These are phyloP conservation scores for Lepidocolaptes lacrymiger DNA, from an alignment of 2,797 vertebrate genomes.

Conservation along the genomic window DNA sequence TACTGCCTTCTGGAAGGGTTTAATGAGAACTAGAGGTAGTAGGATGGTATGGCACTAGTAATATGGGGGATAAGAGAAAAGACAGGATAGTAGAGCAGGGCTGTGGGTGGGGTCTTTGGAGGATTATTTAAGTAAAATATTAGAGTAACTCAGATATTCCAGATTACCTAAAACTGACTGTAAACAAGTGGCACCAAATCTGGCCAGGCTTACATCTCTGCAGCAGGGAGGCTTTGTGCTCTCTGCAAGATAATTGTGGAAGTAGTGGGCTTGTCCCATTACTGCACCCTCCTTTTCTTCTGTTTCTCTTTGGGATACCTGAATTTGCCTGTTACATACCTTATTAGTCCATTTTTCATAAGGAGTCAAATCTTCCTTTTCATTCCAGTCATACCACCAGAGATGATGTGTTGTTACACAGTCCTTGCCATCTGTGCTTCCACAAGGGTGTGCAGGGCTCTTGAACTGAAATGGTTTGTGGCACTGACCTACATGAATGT, in stretches of 20 bases:
- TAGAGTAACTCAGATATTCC: not conserved
- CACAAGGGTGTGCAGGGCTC: not conserved
- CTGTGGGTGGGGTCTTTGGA: not conserved
- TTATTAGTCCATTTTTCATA: not conserved
- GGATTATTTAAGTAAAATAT: not conserved
- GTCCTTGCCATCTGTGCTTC: not conserved
- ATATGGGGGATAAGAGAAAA: not conserved
- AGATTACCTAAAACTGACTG: not conserved
- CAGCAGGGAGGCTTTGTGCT: not conserved
- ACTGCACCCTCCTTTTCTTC: not conserved
- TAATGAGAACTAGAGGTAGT: not conserved
- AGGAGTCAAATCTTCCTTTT: not conserved
- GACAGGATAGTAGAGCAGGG: not conserved
- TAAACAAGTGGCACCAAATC: not conserved
- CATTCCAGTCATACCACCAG: not conserved
- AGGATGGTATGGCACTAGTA: not conserved
- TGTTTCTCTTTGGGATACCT: not conserved
- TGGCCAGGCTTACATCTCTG: rapidly evolving
- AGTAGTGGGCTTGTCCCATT: not conserved
- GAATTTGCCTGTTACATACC: not conserved
- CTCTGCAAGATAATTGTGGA: not conserved
- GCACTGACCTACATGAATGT: not conserved
- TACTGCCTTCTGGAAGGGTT: not conserved
- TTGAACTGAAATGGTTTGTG: not conserved
- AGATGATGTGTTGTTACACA: not conserved